Percentiles rank a stretch among this genome's conserved stretches.
Evolutionary conservation across 1,140 invertebrate genomes (phyloP).

Genomic region (Calliopsis andreniformis): DNA sequence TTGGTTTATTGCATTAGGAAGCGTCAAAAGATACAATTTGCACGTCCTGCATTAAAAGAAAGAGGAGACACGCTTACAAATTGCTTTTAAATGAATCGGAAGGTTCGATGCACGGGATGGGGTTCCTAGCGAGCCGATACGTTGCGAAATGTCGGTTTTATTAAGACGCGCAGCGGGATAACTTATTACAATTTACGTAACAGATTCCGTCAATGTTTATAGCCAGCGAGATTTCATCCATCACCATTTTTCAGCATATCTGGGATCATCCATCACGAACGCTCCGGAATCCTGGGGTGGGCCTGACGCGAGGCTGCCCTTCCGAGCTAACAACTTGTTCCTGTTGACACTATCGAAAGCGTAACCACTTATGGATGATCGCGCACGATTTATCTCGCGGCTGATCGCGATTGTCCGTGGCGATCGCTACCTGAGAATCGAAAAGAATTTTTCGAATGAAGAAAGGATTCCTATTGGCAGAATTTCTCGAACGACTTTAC

Average conservation of each 20-base stretch:
- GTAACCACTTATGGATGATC: constrained; percentile 64
- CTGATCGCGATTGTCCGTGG: constrained; percentile 27
- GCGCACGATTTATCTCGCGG: constrained; percentile 61
- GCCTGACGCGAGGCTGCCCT: constrained; percentile 60
- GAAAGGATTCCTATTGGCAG: too few relatives aligned
- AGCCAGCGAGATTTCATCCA: constrained; percentile 68
- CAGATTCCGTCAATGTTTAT: constrained; percentile 71
- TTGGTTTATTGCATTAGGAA: neutral
- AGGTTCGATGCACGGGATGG: neutral
- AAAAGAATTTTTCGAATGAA: neutral
- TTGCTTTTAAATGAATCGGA: constrained; percentile 43
- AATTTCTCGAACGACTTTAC: too few relatives aligned
- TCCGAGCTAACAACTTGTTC: constrained; percentile 69
- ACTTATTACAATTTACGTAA: constrained; percentile 67
- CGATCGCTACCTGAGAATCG: neutral
- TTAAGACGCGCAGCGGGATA: constrained; percentile 57
- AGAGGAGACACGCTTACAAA: constrained; percentile 13
- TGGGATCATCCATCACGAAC: constrained; percentile 71
- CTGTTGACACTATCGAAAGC: constrained; percentile 69
- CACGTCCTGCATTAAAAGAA: neutral
- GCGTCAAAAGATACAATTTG: neutral
- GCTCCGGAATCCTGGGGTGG: constrained; percentile 67
- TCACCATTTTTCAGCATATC: constrained; percentile 73
- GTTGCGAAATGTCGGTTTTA: constrained; percentile 44
- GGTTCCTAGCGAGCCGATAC: constrained; percentile 1